Conservation (phyloP, 2,113 vertebrate species). For the Kryptolebias marmoratus region DNA sequence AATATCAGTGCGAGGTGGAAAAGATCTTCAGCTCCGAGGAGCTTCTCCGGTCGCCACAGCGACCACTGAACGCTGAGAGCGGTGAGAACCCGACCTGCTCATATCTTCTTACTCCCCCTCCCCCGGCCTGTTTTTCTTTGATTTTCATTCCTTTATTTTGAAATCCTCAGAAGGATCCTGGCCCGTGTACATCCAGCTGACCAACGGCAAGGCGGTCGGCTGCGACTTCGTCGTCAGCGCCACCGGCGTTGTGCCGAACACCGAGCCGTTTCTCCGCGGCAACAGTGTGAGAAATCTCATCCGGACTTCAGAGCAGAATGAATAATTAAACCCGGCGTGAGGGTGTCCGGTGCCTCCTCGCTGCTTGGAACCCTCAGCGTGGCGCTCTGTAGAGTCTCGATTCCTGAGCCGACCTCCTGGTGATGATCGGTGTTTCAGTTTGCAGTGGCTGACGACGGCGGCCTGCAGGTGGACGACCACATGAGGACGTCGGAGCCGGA, state of each 20-base stretch:
- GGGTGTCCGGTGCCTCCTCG: no score
- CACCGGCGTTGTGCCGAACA: conserved; percentile 92
- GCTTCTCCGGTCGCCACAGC: conserved; percentile 72
- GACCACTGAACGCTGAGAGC: conserved; percentile 47
- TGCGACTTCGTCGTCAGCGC: conserved; percentile 95
- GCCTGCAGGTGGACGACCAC: conserved; percentile 86
- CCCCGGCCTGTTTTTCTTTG: neutral
- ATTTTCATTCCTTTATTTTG: conserved; percentile 5
- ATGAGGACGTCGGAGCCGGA: conserved; percentile 89
- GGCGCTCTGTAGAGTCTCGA: no score
- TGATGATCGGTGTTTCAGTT: conserved; percentile 80
- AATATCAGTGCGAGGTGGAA: conserved; percentile 89
- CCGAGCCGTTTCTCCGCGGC: conserved; percentile 85
- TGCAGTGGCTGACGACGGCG: conserved; percentile 85
- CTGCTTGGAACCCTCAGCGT: no score
- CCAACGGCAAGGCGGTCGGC: conserved; percentile 89
- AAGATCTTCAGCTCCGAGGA: conserved; percentile 85
- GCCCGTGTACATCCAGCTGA: conserved; percentile 90
- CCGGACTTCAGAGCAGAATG: conserved; percentile 1
- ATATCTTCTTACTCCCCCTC: neutral
- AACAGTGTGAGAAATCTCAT: conserved; percentile 84
- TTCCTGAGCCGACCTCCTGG: no score
- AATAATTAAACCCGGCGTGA: neutral
- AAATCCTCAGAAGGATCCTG: conserved; percentile 78
- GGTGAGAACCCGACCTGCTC: conserved; percentile 54